A percentile compares a stretch with the other conserved stretches of the same genome.
Evolutionary conservation across 2,113 vertebrate species (phyloP).

Genomic region (Polypterus bichir): DNA sequence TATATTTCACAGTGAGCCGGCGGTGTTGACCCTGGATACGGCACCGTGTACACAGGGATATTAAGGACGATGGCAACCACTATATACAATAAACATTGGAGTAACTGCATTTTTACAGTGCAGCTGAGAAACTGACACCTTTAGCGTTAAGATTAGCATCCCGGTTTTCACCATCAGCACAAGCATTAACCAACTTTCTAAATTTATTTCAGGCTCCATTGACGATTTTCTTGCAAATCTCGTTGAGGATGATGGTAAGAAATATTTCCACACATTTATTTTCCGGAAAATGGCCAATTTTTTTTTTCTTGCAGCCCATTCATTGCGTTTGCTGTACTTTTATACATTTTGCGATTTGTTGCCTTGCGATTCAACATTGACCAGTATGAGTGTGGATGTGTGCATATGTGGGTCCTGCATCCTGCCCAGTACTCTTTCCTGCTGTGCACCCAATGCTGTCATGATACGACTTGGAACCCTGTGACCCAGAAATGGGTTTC

Average conservation of each 20-base stretch:
- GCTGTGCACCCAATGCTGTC: background rate
- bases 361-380: background rate
- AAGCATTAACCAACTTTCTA: background rate
- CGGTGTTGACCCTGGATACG: background rate
- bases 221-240: slow-evolving; percentile 53
- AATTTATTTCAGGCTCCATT: slow-evolving; percentile 39
- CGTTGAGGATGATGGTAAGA: slow-evolving; percentile 53
- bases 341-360: background rate
- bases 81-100: background rate
- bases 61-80: background rate
- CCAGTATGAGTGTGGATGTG: background rate
- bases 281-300: background rate
- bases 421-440: background rate
- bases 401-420: background rate
- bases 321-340: background rate
- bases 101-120: background rate
- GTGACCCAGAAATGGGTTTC: background rate
- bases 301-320: background rate
- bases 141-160: background rate
- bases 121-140: background rate
- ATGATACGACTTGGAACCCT: no score
- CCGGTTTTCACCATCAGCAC: background rate
- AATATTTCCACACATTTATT: background rate
- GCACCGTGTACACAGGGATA: background rate
- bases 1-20: background rate